Conservation (phyloP, 1,140 invertebrate species). For the Lasioglossum baleicum region DNA sequence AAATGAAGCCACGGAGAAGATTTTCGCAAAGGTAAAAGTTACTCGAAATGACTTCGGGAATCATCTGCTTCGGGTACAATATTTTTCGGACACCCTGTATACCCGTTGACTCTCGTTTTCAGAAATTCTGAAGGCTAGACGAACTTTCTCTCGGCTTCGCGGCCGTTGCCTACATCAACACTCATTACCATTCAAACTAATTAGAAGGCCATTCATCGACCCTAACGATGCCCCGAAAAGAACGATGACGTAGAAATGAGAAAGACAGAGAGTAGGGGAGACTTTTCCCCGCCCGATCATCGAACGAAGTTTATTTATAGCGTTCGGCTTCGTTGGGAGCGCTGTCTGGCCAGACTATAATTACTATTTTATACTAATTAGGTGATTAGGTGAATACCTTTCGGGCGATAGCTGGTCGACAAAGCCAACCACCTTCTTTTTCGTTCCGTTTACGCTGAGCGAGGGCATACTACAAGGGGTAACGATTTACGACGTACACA, state of each 20-base stretch:
- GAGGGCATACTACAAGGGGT: conserved; percentile 77
- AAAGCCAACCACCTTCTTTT: conserved; percentile 80
- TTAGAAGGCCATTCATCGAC: conserved; percentile 48
- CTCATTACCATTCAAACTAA: conserved; percentile 41
- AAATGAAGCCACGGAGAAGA: too few relatives aligned
- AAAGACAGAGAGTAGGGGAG: too few relatives aligned
- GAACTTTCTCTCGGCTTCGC: conserved; percentile 53
- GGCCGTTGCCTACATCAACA: conserved; percentile 33
- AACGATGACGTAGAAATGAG: conserved; percentile 5
- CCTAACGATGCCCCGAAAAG: conserved; percentile 54
- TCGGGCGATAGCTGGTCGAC: conserved; percentile 76
- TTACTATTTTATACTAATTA: not conserved
- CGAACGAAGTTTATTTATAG: not conserved
- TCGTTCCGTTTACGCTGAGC: conserved; percentile 76
- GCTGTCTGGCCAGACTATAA: conserved; percentile 39
- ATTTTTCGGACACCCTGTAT: too few relatives aligned
- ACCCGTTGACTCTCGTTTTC: conserved; percentile 10
- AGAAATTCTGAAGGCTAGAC: not conserved
- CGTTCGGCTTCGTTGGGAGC: conserved; percentile 54
- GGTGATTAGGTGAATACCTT: conserved; percentile 71
- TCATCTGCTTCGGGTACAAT: too few relatives aligned
- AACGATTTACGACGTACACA: conserved; percentile 51
- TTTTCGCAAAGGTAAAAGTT: too few relatives aligned
- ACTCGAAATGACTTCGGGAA: too few relatives aligned
- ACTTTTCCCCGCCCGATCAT: not conserved